Conservation (phyloP, 1,140 invertebrate genomes). For the Coboldia fuscipes region DNA sequence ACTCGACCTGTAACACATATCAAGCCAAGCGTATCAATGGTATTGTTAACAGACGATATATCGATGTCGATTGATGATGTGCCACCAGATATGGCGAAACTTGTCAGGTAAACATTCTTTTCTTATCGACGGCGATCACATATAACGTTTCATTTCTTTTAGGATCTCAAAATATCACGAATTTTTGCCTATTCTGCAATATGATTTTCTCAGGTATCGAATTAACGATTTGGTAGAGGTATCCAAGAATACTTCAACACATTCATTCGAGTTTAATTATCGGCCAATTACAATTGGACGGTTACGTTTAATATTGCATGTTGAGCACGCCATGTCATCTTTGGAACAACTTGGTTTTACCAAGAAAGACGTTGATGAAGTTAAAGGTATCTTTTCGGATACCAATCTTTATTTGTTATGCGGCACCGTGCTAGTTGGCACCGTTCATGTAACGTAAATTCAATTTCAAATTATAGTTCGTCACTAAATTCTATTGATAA, state of each 20-base stretch:
- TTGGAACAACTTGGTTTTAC: slow-evolving; percentile 65
- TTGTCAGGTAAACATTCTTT: slow-evolving; percentile 5
- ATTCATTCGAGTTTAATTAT: slow-evolving; percentile 33
- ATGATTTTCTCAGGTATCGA: slow-evolving; percentile 61
- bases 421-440: slow-evolving; percentile 77
- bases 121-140: neutral
- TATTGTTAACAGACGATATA: slow-evolving; percentile 35
- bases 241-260: slow-evolving; percentile 26
- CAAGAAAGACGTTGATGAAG: slow-evolving; percentile 87
- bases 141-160: slow-evolving; percentile 12
- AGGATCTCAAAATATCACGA: slow-evolving; percentile 37
- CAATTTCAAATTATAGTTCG: slow-evolving; percentile 1
- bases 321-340: slow-evolving; percentile 54
- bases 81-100: slow-evolving; percentile 33
- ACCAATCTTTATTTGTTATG: slow-evolving; percentile 87
- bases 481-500: slow-evolving; percentile 7
- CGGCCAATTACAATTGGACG: slow-evolving; percentile 44
- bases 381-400: slow-evolving; percentile 90
- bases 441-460: slow-evolving; percentile 71
- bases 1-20: slow-evolving; percentile 32
- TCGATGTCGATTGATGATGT: slow-evolving; percentile 29
- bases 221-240: slow-evolving; percentile 48
- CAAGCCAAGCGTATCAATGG: slow-evolving; percentile 32
- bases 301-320: slow-evolving; percentile 51
- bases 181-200: slow-evolving; percentile 64